Base-by-base conservation (phyloP, 2,113 vertebrate genomes). In the Dromiciops gliroides region DNA sequence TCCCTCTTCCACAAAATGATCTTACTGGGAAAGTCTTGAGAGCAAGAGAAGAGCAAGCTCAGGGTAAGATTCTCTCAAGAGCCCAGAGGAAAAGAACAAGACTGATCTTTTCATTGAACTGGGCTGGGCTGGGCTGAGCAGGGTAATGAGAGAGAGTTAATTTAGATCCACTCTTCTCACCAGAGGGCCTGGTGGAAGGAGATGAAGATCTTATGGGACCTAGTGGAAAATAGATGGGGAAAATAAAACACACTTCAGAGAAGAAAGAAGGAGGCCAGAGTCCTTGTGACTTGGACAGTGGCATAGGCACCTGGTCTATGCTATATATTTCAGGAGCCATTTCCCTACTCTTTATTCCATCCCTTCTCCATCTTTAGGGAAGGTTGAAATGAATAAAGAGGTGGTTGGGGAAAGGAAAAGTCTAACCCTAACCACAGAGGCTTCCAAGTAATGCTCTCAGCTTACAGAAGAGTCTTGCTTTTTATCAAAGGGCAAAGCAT, bases 91-190 rank as follows among this genome's bases (percentile, higher is more conserved):
- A 49, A 48, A 92, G 51, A 48, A 91, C 48, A 90, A 0, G 44
- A 52, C 44, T 51, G 50, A 44, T 7, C 6, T 93, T 92, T 91
- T 93, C 51, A 48, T 89, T 51, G 67, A 83, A 8, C 89, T 52
- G 48, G n/a, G 91, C 89, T 52, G 48, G n/a, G 91, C 88, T 31
- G 60, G 93, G 92, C 88, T 92, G 90, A 51, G 83, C 89, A 48
- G 26, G 94, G 89, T 0, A 25, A 53, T 28, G 83, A 92, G 56
- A 93, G 90, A 44, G 12, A 53, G 89, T 50, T 51, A 60, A 60
- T 49, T 91, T 51, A 47, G 48, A 31, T 53, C 92, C 49, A 53
- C 6, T 5, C n/a, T 44, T 44, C 25, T 94, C 89, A 94, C 47
- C 1, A 10, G n/a, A 67, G 91, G 51, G 24, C 1, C 4, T 2